A percentile compares a stretch with the other conserved stretches of the same genome.
Evolutionary conservation across 2,888 invertebrate genomes (phyloP).

Genomic region (Mongoloraphidia duomilia): DNA sequence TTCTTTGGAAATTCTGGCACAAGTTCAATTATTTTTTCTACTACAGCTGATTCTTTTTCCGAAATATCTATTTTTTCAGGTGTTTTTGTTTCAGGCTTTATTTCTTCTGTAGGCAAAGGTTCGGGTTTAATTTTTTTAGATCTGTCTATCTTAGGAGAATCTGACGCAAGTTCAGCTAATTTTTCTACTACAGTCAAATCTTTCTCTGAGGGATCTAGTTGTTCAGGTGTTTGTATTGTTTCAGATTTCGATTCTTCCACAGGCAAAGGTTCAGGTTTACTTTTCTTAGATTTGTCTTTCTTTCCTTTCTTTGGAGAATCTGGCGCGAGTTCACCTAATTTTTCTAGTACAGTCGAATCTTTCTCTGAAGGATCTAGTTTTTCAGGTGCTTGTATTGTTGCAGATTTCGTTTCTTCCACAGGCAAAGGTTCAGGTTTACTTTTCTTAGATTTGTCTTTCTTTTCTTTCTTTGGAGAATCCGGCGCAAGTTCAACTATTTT

Average conservation of each 20-base stretch:
- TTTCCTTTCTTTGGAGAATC: background rate
- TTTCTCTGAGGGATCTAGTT: background rate
- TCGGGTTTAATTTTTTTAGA: background rate
- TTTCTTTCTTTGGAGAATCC: no score
- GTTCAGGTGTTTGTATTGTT: conserved; percentile 1
- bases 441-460: background rate
- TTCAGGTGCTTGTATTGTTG: background rate
- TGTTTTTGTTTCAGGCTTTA: background rate
- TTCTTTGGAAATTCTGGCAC: background rate
- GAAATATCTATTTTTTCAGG: background rate
- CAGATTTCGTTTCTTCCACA: background rate
- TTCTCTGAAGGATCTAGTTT: background rate
- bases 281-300: background rate
- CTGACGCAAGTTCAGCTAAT: background rate
- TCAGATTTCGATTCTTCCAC: no score
- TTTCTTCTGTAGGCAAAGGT: background rate
- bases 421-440: background rate
- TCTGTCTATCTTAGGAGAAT: no score
- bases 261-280: background rate
- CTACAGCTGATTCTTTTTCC: background rate
- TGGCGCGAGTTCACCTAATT: background rate
- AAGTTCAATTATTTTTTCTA: background rate
- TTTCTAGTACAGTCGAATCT: background rate
- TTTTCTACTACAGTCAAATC: background rate
- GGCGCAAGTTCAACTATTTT: background rate